Evolutionary conservation across 2,888 invertebrate genomes (phyloP).

Genomic region (Opisthograptis luteolata): DNA sequence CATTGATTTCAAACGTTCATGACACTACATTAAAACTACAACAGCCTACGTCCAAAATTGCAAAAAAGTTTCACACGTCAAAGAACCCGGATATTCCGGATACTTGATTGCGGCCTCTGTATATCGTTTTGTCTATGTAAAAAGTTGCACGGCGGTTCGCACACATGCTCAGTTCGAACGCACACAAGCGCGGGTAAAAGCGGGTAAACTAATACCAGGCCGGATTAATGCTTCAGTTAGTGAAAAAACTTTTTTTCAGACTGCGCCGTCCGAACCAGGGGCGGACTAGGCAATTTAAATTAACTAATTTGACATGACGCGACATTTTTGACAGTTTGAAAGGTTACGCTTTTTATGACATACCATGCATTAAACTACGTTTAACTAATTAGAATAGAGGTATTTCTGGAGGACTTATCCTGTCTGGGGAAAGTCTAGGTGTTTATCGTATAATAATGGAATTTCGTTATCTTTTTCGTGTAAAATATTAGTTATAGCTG

Average conservation of each 20-base stretch:
- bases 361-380: too few relatives aligned
- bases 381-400: too few relatives aligned
- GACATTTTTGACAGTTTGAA: slow-evolving; percentile 16
- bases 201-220: slow-evolving; percentile 84
- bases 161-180: slow-evolving; percentile 63
- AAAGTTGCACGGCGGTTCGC: slow-evolving; percentile 75
- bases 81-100: slow-evolving; percentile 6
- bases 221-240: slow-evolving; percentile 85
- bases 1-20: not conserved
- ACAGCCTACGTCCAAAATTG: not conserved
- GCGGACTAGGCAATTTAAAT: slow-evolving; percentile 56
- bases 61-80: not conserved
- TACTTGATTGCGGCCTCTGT: slow-evolving; percentile 49
- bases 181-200: slow-evolving; percentile 72
- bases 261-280: slow-evolving; percentile 80
- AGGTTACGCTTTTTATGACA: slow-evolving; percentile 11
- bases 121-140: slow-evolving; percentile 66
- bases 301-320: slow-evolving; percentile 29
- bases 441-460: too few relatives aligned
- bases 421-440: not conserved
- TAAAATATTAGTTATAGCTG: too few relatives aligned
- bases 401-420: too few relatives aligned
- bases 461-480: too few relatives aligned
- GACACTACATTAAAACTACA: not conserved
- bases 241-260: slow-evolving; percentile 84